Evolutionary conservation across 2,888 invertebrate species (phyloP), one percentile per base, ranked within the genome.

Genomic region (Boloria euphrosyne): DNA sequence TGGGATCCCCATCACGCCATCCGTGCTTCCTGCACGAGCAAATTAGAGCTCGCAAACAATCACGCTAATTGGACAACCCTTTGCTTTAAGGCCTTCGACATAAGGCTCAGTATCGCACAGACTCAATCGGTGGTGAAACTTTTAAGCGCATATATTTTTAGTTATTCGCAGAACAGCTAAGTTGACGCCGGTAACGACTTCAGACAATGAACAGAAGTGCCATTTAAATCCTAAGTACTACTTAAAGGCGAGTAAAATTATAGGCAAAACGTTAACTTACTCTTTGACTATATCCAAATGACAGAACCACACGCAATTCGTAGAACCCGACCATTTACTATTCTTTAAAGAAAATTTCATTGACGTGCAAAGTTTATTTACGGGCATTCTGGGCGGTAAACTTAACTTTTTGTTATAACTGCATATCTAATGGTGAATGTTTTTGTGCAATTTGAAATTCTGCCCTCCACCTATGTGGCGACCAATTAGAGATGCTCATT

Each of bases 21-120:
- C 90, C 91, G 87, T 90, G 81, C 86, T 91, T 92, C 91, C 91
- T 90, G 91, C 85, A 80, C 80, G 75, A 78, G 87, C 90, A 92
- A 91, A 92, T 92, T 92, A 90, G 89, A 82, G 83, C 80, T 79
- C 77, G 81, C 84, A 82, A 80, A 84, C 83, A 80, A 77, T 78
- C 75, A 75, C 76, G 74, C 76, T 78, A 75, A 75, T 78, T 77
- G 72, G 70, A 63, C 50, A 66, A 69, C 71, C 66, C 68, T 68
- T 62, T 65, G 62, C 73, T 78, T 77, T 87, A 81, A 71, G 16
- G 0, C 43, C 0, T 1, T 64, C 0, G 47, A 0, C 3, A 58
- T 85, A 89, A 76, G 74, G 80, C 73, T 74, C 62, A 81, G 68
- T 52, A 63, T 71, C 14, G 49, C 50, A 16, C 43, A 16, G 22